phyloP scores from a whole-genome alignment of 2,888 invertebrate species.

The Cinara cedri region DNA sequence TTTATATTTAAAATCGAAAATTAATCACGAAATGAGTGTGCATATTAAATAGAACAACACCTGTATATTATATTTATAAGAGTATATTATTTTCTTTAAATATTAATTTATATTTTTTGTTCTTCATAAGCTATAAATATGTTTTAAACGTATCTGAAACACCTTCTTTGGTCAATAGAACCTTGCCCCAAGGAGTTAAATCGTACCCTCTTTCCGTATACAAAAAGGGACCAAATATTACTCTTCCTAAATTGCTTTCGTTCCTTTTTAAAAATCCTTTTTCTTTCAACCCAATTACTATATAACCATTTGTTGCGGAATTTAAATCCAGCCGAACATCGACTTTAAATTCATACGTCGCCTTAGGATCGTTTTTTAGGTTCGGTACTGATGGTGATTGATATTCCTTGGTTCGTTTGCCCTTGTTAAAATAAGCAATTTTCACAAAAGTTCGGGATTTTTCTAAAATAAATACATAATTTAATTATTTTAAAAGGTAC shows the following conservation, averaged over 20 bases:
- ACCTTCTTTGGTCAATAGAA: constrained; percentile 59
- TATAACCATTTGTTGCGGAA: constrained; percentile 60
- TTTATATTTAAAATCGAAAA: too few species aligned
- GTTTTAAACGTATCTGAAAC: constrained; percentile 60
- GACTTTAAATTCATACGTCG: constrained; percentile 59
- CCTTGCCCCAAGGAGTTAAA: constrained; percentile 62
- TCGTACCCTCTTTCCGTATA: constrained; percentile 60
- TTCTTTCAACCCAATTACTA: constrained; percentile 61
- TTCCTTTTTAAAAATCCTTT: constrained; percentile 60
- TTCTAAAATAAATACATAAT: constrained; percentile 58
- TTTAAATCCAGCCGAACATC: constrained; percentile 58
- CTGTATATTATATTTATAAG: too few species aligned
- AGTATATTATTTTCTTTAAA: background rate
- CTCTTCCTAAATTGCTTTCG: constrained; percentile 61
- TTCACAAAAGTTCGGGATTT: constrained; percentile 61
- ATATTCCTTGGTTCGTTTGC: constrained; percentile 61
- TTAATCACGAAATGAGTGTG: too few species aligned
- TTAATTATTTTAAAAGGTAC: background rate
- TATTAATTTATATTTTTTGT: constrained; percentile 29
- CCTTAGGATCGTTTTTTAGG: constrained; percentile 58
- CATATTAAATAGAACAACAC: too few species aligned
- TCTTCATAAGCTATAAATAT: constrained; percentile 58
- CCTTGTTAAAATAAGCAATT: constrained; percentile 61
- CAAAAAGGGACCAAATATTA: constrained; percentile 61
- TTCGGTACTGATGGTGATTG: constrained; percentile 59